Evolutionary conservation across 2,797 vertebrate genomes (phyloP).

Genomic region (Artibeus lituratus): DNA sequence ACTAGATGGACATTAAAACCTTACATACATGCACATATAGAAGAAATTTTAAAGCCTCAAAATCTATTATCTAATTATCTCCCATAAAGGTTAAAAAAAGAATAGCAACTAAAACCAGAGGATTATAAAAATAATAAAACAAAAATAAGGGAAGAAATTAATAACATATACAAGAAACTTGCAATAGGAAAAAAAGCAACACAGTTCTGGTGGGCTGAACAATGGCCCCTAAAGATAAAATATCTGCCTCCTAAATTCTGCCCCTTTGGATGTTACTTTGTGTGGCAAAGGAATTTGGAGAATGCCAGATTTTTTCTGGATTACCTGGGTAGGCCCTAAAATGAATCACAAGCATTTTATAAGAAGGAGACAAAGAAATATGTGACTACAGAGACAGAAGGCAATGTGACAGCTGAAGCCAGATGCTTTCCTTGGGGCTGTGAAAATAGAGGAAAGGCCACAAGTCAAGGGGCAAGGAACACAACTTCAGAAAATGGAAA

Average conservation of each 20-base stretch:
- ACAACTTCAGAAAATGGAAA: background rate
- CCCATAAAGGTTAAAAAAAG: background rate
- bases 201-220: background rate
- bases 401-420: background rate
- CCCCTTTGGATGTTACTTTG: background rate
- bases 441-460: background rate
- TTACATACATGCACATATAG: background rate
- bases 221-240: background rate
- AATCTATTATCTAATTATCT: background rate
- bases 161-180: background rate
- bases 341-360: background rate
- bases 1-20: background rate
- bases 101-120: background rate
- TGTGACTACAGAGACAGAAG: conserved; percentile 31
- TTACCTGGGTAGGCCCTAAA: background rate
- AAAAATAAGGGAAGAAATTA: background rate
- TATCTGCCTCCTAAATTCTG: background rate
- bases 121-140: background rate
- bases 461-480: background rate
- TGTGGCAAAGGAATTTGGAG: background rate
- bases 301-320: background rate
- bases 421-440: background rate
- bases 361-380: background rate
- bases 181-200: background rate
- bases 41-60: background rate